A percentile compares a stretch with the other conserved stretches of the same genome.
phyloP scores from a whole-genome alignment of 2,888 invertebrate genomes.

The Myathropa florea region DNA sequence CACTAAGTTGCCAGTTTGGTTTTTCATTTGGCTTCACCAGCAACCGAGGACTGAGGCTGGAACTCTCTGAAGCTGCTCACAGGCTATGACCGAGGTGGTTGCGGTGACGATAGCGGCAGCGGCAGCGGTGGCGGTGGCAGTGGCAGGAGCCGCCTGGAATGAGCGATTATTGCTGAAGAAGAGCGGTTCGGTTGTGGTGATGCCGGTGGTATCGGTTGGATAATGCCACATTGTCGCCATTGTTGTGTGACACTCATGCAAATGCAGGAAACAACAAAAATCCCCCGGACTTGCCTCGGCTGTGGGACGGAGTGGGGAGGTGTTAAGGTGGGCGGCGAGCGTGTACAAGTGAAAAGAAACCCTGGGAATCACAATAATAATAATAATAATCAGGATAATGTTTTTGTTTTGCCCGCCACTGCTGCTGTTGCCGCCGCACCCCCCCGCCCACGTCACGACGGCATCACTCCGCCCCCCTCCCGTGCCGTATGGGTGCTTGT shows the following conservation, averaged over 20 bases:
- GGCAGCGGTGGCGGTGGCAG: no score
- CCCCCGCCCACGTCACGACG: not conserved
- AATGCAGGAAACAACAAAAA: slow-evolving; percentile 66
- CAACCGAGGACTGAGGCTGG: slow-evolving; percentile 17
- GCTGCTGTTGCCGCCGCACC: not conserved
- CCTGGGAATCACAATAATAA: slow-evolving; percentile 62
- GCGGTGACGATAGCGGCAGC: not conserved
- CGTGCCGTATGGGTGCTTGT: not conserved
- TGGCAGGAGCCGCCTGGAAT: slow-evolving; percentile 13
- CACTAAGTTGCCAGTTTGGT: slow-evolving; percentile 69
- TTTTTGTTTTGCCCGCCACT: slow-evolving; percentile 69
- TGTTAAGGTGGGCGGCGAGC: slow-evolving; percentile 1
- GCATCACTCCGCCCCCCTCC: no score
- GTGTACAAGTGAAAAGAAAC: not conserved
- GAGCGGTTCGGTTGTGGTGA: not conserved
- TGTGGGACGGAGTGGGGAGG: no score
- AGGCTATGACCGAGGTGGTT: not conserved
- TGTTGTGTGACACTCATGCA: slow-evolving; percentile 71
- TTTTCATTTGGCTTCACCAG: slow-evolving; percentile 64
- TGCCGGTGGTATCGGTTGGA: slow-evolving; percentile 57
- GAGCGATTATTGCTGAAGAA: slow-evolving; percentile 29
- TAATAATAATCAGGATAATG: slow-evolving; percentile 71
- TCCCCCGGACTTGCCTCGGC: no score
- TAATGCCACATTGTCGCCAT: slow-evolving; percentile 70
- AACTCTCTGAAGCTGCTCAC: not conserved